Evolutionary conservation across 2,888 invertebrate genomes (phyloP).

Genomic region (Cataglyphis cursor): DNA sequence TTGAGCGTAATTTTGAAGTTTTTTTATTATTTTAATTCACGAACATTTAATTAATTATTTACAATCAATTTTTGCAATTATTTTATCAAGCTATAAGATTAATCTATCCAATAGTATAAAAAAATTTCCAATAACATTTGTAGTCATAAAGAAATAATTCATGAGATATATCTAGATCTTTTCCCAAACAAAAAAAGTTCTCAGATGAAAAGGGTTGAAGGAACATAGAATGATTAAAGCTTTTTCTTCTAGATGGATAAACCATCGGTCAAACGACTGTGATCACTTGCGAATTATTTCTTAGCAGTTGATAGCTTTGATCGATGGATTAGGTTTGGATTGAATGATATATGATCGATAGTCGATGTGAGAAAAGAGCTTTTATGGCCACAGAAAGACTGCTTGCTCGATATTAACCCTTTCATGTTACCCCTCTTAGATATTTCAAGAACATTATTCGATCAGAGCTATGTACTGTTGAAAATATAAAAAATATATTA

Average conservation of each 20-base stretch:
- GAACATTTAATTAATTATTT: slow-evolving; percentile 21
- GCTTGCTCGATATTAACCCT: not conserved
- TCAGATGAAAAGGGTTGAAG: not conserved
- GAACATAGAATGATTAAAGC: not conserved
- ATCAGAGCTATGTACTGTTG: not conserved
- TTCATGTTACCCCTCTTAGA: not conserved
- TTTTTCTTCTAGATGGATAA: slow-evolving; percentile 21
- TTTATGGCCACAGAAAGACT: not conserved
- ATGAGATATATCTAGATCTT: not conserved
- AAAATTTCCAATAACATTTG: not conserved
- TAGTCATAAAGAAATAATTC: not conserved
- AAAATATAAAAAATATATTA: not conserved
- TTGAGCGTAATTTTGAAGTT: not conserved
- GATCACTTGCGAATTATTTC: slow-evolving; percentile 13
- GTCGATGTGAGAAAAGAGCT: not conserved
- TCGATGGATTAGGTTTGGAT: slow-evolving; percentile 8
- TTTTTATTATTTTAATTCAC: not conserved
- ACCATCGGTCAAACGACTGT: not conserved
- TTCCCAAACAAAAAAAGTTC: not conserved
- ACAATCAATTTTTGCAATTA: not conserved
- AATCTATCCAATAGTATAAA: not conserved
- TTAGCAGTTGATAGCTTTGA: slow-evolving; percentile 15
- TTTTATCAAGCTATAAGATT: not conserved
- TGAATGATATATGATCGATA: slow-evolving; percentile 10
- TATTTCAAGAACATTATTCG: not conserved